Conservation (phyloP, 2,888 invertebrate genomes). For the Nymphalis urticae region DNA sequence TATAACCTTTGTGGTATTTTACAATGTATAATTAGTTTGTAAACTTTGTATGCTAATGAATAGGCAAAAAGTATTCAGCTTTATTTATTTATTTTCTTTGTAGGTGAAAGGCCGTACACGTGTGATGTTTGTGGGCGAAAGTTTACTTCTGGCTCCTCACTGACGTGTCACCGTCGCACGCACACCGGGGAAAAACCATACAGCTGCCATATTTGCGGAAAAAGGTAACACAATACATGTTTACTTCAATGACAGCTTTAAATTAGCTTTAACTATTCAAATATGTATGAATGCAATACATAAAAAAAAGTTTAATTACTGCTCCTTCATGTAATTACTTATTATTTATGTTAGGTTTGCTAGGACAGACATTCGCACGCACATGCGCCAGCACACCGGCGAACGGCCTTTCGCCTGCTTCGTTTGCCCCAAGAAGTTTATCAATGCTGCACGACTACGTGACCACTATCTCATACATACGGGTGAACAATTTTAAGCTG, state of each 20-base stretch:
- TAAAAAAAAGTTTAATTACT: not conserved
- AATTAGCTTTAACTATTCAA: too few relatives aligned
- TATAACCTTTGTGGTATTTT: too few relatives aligned
- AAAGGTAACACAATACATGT: slow-evolving; percentile 43
- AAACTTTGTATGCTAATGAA: not conserved
- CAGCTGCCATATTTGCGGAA: slow-evolving; percentile 45
- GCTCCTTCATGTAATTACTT: not conserved
- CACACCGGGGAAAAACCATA: slow-evolving; percentile 72
- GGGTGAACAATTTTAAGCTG: slow-evolving; percentile 46
- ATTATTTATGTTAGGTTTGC: slow-evolving; percentile 57
- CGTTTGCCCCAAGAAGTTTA: slow-evolving; percentile 65
- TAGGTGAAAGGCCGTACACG: slow-evolving; percentile 59
- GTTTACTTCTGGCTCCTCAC: slow-evolving; percentile 79
- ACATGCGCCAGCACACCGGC: slow-evolving; percentile 79
- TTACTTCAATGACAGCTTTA: too few relatives aligned
- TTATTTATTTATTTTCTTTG: not conserved
- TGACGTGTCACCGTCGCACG: slow-evolving; percentile 72
- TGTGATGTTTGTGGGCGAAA: slow-evolving; percentile 60
- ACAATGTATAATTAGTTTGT: not conserved
- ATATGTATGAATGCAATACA: too few relatives aligned
- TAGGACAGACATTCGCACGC: slow-evolving; percentile 66
- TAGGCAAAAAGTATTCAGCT: not conserved
- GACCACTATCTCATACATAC: slow-evolving; percentile 68
- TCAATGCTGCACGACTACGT: slow-evolving; percentile 57
- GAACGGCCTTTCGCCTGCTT: slow-evolving; percentile 79